Base-by-base conservation (phyloP, 2,888 invertebrate genomes). In the Parthenolecanium corni region DNA sequence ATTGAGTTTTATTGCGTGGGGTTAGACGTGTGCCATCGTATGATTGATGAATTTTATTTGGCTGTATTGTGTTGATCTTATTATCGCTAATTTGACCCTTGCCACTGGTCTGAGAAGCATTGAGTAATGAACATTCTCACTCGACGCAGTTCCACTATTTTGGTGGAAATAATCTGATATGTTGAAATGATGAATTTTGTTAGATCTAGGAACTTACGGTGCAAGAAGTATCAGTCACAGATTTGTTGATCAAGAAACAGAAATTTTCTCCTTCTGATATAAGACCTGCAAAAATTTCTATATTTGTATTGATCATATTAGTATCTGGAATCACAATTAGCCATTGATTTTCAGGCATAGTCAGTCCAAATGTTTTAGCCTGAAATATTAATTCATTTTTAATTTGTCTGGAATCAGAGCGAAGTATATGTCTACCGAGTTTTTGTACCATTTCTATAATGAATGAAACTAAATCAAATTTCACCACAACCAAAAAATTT, bases 181-280 rank as follows among this genome's bases (percentile, higher is more conserved):
- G n/a, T n/a, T n/a, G n/a, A n/a, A n/a, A n/a, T 11, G 23, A 52
- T 11, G 21, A 52, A 52, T 52, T 6, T 20, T 23, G 6, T 12
- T n/a, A 52, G 52, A n/a, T 52, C 14, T 52, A 21, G n/a, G n/a
- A 52, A 67, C 70, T 71, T 72, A 84, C 84, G 76, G 75, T 74
- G 70, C 85, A 86, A 31, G 75, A 72, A 24, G 72, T 69, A 31
- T 74, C 72, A 16, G 74, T 73, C 0, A 68, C 68, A 1, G 87
- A 85, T 20, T 77, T 75, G 71, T 89, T 89, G 66, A 83, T 82
- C 16, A 86, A 77, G 70, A 86, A 88, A 0, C 88, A 88, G 9
- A 89, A 75, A 71, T 90, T 89, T 69, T 86, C 86, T 0, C 90
- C 90, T 71, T 89, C 89, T 14, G 76, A 77, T 24, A 86, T 73